Base-by-base conservation (phyloP, 2,797 vertebrate genomes). In the Periophthalmus magnuspinnatus region DNA sequence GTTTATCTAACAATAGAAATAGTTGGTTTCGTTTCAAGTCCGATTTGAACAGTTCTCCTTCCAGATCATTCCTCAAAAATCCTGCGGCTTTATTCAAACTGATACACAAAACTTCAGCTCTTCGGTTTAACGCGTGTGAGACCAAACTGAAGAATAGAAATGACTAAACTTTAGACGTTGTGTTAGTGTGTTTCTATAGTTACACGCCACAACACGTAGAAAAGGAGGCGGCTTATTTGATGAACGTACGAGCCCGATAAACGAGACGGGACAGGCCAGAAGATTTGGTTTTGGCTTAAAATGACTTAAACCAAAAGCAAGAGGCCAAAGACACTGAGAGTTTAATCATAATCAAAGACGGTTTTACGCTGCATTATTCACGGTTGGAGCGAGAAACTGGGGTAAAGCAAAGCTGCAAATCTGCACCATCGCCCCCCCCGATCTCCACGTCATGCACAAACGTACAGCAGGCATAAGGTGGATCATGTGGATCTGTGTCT, bases 1-100 rank as follows among this genome's bases (percentile, higher is more conserved):
- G n/a, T n/a, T 19, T 59, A 47, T 68, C 60, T 64, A 9, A 21
- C 28, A 7, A 38, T 50, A 24, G 72, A 63, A 63, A 47, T 28
- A 66, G 38, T 52, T 59, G 55, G 54, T 75, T 38, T 22, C 52
- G 47, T 66, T 69, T 75, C 65, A 79, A 65, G 50, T 77, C 71
- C 71, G 56, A 62, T 50, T 34, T 32, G 32, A 67, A 34, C 34
- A 54, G 58, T 61, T 21, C 68, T 52, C 55, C 65, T 55, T 21
- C 56, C 33, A 68, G 28, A 65, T 13, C 38, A 17, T 63, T 47
- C 64, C 6, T 54, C 32, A 52, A 34, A 33, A 65, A 28, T 48
- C 41, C 14, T 45, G 5, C 24, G 14, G 19, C 22, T 52, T 13
- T 52, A 6, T 28, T 33, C 64, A 28, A 11, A 16, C 50, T 66